These are phyloP conservation scores for Enteromius viviparus DNA, from an alignment of 2,797 vertebrate genomes.

Conservation along the genomic window DNA sequence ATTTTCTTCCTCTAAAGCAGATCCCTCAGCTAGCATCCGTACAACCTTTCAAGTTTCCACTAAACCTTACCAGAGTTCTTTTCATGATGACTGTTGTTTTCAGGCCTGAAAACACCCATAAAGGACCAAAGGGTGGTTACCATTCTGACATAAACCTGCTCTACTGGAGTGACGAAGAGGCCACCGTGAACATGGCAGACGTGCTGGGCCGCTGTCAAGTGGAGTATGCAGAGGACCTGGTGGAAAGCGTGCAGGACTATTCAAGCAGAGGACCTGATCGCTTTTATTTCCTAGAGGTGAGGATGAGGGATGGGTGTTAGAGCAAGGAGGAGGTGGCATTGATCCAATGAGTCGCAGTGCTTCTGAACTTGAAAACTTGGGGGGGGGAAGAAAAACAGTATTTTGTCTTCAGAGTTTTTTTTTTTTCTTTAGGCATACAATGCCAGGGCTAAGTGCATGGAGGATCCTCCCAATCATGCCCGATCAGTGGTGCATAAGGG, in stretches of 20 bases:
- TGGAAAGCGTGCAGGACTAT: slow-evolving; percentile 86
- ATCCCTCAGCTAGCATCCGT: not conserved
- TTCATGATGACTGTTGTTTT: not conserved
- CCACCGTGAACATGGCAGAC: slow-evolving; percentile 79
- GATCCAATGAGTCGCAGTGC: not conserved
- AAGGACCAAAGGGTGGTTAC: slow-evolving; percentile 87
- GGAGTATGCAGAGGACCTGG: slow-evolving; percentile 90
- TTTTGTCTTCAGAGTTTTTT: not conserved
- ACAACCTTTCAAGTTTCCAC: not conserved
- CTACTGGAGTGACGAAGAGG: slow-evolving; percentile 96
- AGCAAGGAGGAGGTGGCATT: not conserved
- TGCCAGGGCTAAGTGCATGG: slow-evolving; percentile 89
- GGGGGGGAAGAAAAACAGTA: not conserved
- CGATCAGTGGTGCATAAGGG: slow-evolving; percentile 87
- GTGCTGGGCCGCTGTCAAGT: slow-evolving; percentile 89
- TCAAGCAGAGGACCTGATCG: slow-evolving; percentile 83
- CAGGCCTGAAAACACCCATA: slow-evolving; percentile 96
- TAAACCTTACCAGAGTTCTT: not conserved
- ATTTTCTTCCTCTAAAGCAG: not conserved
- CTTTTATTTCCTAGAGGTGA: slow-evolving; percentile 96
- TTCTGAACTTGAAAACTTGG: not conserved
- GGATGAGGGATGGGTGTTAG: not conserved
- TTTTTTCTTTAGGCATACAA: slow-evolving; percentile 85
- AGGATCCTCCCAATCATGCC: slow-evolving; percentile 96
- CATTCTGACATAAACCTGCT: slow-evolving; percentile 94